Percentiles rank a stretch among this genome's conserved stretches.
Evolutionary conservation across 2,113 vertebrate genomes (phyloP).

Genomic region (Varanus salvator): DNA sequence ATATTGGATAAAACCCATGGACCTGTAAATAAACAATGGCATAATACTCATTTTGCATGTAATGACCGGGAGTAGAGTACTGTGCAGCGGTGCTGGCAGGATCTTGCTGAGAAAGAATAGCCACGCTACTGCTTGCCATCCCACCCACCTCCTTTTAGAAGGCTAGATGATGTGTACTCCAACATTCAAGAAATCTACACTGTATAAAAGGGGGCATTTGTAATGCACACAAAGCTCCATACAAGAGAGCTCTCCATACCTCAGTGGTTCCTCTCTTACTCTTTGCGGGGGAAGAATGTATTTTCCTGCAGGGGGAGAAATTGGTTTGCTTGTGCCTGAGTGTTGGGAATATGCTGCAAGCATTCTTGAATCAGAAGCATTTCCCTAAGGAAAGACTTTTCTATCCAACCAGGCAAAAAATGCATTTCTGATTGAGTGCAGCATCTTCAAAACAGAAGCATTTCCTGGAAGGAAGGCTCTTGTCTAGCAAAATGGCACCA

Average conservation of each 20-base stretch:
- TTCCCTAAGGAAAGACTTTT: neutral
- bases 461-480: neutral
- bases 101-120: neutral
- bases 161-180: neutral
- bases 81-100: neutral
- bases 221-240: neutral
- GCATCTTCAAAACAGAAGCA: neutral
- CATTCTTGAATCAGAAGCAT: constrained; percentile 4
- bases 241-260: neutral
- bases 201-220: neutral
- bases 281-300: neutral
- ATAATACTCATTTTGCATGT: neutral
- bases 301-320: neutral
- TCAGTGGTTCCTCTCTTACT: neutral
- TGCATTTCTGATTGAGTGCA: neutral
- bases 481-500: neutral
- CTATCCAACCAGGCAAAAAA: neutral
- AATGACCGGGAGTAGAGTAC: neutral
- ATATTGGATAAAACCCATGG: too few species aligned
- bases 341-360: neutral
- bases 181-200: neutral
- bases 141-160: neutral
- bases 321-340: neutral
- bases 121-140: neutral
- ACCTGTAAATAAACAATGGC: neutral